Conservation (phyloP, 2,888 invertebrate species). For the Polyommatus iphigenia region DNA sequence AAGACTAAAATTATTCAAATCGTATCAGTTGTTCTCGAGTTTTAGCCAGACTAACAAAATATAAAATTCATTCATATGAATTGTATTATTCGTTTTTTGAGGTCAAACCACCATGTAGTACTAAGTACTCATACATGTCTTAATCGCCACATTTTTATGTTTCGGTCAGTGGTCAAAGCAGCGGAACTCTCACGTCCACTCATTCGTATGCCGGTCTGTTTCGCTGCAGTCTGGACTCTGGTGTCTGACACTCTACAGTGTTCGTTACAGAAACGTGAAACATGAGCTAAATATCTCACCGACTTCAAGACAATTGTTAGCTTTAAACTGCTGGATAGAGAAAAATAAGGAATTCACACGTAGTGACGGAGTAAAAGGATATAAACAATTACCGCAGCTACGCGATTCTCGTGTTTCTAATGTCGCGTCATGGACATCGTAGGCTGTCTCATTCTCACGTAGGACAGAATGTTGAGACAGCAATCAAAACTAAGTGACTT, state of each 20-base stretch:
- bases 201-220: slow-evolving; percentile 40
- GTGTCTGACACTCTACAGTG: slow-evolving; percentile 30
- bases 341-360: not conserved
- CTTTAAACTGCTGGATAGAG: not conserved
- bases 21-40: too few species aligned
- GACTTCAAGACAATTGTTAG: not conserved
- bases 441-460: too few species aligned
- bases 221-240: slow-evolving; percentile 36
- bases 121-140: not conserved
- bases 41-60: too few species aligned
- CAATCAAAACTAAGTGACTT: too few species aligned
- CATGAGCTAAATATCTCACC: not conserved
- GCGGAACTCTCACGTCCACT: slow-evolving; percentile 32
- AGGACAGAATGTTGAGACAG: too few species aligned
- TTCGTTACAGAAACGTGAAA: slow-evolving; percentile 28
- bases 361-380: not conserved
- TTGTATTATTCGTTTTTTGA: too few species aligned
- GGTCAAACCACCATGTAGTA: too few species aligned
- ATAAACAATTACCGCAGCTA: too few species aligned
- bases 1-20: too few species aligned
- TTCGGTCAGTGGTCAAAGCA: slow-evolving; percentile 1
- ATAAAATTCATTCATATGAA: too few species aligned
- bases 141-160: not conserved
- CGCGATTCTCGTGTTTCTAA: too few species aligned
- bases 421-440: too few species aligned